A percentile compares a stretch with the other conserved stretches of the same genome.
Conservation (phyloP, 1,140 invertebrate genomes). For the Carposina sasakii region DNA sequence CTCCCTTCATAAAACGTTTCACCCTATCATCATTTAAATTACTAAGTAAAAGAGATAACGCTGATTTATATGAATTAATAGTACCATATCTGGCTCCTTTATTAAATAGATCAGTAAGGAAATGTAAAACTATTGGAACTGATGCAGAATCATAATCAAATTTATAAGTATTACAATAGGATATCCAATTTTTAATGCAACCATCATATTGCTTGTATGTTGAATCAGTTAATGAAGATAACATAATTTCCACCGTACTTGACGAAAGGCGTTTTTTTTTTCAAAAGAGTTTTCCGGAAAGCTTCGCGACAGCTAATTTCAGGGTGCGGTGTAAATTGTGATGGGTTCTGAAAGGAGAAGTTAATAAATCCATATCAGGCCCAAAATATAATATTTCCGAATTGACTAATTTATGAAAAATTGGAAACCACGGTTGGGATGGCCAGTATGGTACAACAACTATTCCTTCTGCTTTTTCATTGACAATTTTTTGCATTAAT, state of each 20-base stretch:
- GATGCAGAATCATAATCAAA: neutral
- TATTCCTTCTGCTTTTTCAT: slow-evolving; percentile 31
- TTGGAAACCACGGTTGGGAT: slow-evolving; percentile 39
- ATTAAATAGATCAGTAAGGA: slow-evolving; percentile 7
- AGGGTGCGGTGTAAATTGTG: slow-evolving; percentile 13
- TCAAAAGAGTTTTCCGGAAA: slow-evolving; percentile 15
- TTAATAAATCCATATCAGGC: neutral
- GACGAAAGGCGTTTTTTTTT: slow-evolving; percentile 2
- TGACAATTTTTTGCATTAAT: slow-evolving; percentile 26
- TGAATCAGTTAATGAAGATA: neutral
- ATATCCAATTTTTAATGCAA: neutral
- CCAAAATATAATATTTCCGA: neutral
- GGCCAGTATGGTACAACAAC: slow-evolving; percentile 34
- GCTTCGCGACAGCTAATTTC: slow-evolving; percentile 13
- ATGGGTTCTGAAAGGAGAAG: slow-evolving; percentile 5
- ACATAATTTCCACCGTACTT: neutral
- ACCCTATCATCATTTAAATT: slow-evolving; percentile 18
- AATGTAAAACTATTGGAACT: neutral
- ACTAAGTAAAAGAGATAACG: slow-evolving; percentile 15
- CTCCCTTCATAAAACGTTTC: slow-evolving; percentile 27
- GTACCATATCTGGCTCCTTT: slow-evolving; percentile 23
- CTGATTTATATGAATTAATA: slow-evolving; percentile 23
- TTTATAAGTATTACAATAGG: neutral
- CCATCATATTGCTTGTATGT: neutral
- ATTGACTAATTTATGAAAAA: slow-evolving; percentile 11